Base-by-base conservation (phyloP, 2,888 invertebrate species). In the Koerneria pararmatus region DNA sequence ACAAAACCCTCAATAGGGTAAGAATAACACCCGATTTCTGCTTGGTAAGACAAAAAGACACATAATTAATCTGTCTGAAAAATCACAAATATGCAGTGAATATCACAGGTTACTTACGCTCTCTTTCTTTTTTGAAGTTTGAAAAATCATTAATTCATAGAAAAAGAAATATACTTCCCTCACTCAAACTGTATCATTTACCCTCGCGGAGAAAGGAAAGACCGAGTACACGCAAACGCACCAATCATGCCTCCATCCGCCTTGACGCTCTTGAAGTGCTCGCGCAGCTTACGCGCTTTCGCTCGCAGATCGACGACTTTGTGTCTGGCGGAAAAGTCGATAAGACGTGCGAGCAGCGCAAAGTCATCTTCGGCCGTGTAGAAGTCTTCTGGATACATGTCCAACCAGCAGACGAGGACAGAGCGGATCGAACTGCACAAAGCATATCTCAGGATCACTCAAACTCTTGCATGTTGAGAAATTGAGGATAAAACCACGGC, bases 361-460 rank as follows among this genome's bases (percentile, higher is more conserved):
- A 91, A 91, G 37, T 79, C 75, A 35, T 70, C 70, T 31, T 74
- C 91, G 48, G 90, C 88, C 76, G 91, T 90, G 70, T 89, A 89
- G 85, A 91, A 91, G 86, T 98, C 98, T 85, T 95, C 95, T 49
- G 94, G 92, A 85, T 94, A 97, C 68, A 92, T 91, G 86, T 97
- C 95, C 83, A 98, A 86, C 98, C 98, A 98, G 54, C 95, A 93
- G 84, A 93, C 92, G 75, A 97, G 88, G 51, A 86, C 84, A 35
- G 84, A 84, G 65, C 84, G 81, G 35, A 85, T 77, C 3, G 84
- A 83, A 66, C 84, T 85, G 70, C 62, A 75, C 65, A 29, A 4
- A 22, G 8, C 24, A 22, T 22, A 56, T 49, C 29, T 37, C 37
- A n/a, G n/a, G n/a, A n/a, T n/a, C n/a, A n/a, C n/a, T n/a, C n/a